Conservation (phyloP, 1,140 invertebrate genomes). For the Camponotus pennsylvanicus region DNA sequence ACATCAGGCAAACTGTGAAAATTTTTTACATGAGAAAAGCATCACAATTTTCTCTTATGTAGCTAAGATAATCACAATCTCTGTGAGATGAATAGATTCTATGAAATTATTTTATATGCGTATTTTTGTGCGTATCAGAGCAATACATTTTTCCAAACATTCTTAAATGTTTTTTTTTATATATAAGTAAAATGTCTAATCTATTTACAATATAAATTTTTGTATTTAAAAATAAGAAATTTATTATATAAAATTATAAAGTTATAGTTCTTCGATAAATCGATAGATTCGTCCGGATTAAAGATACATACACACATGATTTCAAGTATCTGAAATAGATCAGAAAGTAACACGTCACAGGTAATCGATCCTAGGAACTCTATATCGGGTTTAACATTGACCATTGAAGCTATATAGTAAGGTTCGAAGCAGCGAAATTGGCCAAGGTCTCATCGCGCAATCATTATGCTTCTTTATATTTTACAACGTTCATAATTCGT, state of each 20-base stretch:
- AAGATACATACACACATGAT: neutral
- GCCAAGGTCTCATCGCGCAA: constrained; percentile 58
- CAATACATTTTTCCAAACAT: neutral
- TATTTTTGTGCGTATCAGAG: neutral
- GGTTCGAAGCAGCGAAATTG: constrained; percentile 74
- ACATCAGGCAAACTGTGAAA: constrained; percentile 29
- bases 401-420: constrained; percentile 55
- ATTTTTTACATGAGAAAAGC: neutral
- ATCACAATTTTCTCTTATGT: neutral
- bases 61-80: neutral
- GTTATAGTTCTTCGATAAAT: neutral
- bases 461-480: constrained; percentile 76
- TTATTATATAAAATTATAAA: no score
- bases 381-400: neutral
- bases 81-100: neutral
- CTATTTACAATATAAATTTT: neutral
- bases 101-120: neutral
- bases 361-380: constrained; percentile 50
- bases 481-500: constrained; percentile 82
- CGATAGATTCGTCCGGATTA: neutral
- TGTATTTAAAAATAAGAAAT: neutral
- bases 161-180: neutral
- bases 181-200: neutral
- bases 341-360: constrained; percentile 17
- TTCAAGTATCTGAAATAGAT: neutral